Evolutionary conservation across 2,113 vertebrate genomes (phyloP).

Genomic region (Cyanoliseus patagonus): DNA sequence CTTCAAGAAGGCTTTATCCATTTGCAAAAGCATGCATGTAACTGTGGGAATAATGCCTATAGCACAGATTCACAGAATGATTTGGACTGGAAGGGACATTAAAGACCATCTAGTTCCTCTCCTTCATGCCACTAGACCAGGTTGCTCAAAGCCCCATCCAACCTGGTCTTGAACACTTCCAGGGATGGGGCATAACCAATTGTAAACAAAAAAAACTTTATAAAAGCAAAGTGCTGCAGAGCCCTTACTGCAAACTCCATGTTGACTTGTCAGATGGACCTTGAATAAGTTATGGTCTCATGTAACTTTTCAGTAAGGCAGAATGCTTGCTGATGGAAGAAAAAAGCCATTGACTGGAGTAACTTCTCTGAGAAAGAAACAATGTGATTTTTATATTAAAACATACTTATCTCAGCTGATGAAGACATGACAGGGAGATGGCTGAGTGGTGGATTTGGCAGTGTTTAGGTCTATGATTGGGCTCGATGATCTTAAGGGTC

Average conservation of each 20-base stretch:
- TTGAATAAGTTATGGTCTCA: background rate
- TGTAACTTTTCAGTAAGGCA: background rate
- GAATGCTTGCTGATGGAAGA: background rate
- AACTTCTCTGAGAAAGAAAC: background rate
- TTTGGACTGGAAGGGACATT: background rate
- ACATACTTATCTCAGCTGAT: background rate
- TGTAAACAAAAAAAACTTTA: background rate
- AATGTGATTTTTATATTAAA: background rate
- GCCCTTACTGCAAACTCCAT: background rate
- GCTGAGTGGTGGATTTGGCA: background rate
- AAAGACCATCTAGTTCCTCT: background rate
- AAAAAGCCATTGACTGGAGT: background rate
- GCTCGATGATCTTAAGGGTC: rapidly evolving
- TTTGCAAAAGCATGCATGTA: background rate
- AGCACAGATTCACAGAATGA: background rate
- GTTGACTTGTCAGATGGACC: background rate
- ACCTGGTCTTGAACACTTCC: background rate
- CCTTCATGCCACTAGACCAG: background rate
- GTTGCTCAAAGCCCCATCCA: background rate
- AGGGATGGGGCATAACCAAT: background rate
- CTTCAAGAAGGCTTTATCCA: background rate
- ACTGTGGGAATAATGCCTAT: background rate
- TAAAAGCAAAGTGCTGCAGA: background rate
- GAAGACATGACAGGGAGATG: rapidly evolving
- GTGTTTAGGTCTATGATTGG: background rate